These are phyloP conservation scores for Hassar affinis DNA, from an alignment of 2,113 vertebrate genomes.

Conservation along the genomic window DNA sequence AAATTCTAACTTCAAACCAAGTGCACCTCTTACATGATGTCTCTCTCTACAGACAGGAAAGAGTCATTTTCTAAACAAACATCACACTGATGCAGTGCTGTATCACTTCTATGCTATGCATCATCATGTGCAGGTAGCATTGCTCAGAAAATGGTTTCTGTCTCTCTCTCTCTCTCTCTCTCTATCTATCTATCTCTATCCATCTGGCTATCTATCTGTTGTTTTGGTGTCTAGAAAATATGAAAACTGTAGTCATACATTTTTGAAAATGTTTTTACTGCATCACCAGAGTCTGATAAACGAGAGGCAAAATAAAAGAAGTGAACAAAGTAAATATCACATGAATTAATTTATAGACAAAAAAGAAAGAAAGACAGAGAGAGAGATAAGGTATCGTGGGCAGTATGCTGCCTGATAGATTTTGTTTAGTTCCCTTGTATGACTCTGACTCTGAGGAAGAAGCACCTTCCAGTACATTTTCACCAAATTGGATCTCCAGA, in stretches of 20 bases:
- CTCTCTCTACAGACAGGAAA: background rate
- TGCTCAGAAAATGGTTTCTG: background rate
- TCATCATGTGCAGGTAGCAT: background rate
- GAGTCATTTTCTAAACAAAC: slow-evolving; percentile 22
- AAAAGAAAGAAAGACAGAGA: background rate
- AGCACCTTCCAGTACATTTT: no score
- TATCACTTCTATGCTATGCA: background rate
- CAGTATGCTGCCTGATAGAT: no score
- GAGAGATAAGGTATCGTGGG: no score
- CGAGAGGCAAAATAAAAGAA: slow-evolving; percentile 4
- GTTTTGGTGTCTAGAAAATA: slow-evolving; percentile 5
- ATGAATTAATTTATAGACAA: background rate
- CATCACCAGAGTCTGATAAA: slow-evolving; percentile 4
- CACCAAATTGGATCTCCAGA: no score
- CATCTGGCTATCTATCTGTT: background rate
- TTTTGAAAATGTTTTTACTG: background rate
- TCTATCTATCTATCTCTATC: background rate
- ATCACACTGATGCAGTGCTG: background rate
- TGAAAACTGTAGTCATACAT: background rate
- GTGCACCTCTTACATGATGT: background rate
- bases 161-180: background rate
- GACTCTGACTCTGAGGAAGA: no score
- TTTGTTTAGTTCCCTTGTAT: no score
- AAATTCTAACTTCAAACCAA: slow-evolving; percentile 32
- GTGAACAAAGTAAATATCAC: background rate